Percentiles rank a stretch among this genome's conserved stretches.
phyloP scores from a whole-genome alignment of 2,888 invertebrate genomes.

The Mythimna ferrago region DNA sequence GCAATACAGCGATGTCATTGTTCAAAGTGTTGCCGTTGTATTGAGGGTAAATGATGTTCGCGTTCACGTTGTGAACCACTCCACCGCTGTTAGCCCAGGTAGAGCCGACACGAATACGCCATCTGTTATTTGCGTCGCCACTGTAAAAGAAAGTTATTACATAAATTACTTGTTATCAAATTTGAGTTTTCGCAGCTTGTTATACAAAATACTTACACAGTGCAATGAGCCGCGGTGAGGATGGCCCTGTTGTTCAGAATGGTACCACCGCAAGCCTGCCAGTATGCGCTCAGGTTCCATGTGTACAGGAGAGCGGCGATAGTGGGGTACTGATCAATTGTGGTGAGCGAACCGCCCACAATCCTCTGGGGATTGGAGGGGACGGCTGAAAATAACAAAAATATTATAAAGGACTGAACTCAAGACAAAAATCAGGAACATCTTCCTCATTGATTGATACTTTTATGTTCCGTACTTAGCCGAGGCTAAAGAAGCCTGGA shows the following conservation, averaged over 20 bases:
- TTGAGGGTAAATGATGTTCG: slow-evolving; percentile 70
- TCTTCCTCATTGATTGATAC: too few species aligned
- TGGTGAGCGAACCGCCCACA: slow-evolving; percentile 70
- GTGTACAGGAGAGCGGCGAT: slow-evolving; percentile 62
- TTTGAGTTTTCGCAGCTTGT: background rate
- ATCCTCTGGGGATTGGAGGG: slow-evolving; percentile 65
- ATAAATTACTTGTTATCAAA: background rate
- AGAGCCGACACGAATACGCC: slow-evolving; percentile 76
- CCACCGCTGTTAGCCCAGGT: slow-evolving; percentile 75
- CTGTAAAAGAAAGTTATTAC: slow-evolving; percentile 54
- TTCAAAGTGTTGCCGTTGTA: slow-evolving; percentile 66
- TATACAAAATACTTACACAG: slow-evolving; percentile 22
- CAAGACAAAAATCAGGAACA: background rate
- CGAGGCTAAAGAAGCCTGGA: too few species aligned
- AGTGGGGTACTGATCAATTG: slow-evolving; percentile 60
- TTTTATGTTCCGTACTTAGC: too few species aligned
- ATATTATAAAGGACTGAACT: background rate
- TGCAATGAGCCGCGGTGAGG: slow-evolving; percentile 65
- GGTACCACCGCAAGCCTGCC: slow-evolving; percentile 66
- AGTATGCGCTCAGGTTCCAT: slow-evolving; percentile 35
- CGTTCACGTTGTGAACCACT: slow-evolving; percentile 55
- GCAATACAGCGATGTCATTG: slow-evolving; percentile 35
- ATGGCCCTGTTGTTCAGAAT: slow-evolving; percentile 65
- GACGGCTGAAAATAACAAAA: slow-evolving; percentile 48
- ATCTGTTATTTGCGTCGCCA: slow-evolving; percentile 62